These are phyloP conservation scores for Morone saxatilis DNA, from an alignment of 2,113 vertebrate genomes.

Conservation along the genomic window DNA sequence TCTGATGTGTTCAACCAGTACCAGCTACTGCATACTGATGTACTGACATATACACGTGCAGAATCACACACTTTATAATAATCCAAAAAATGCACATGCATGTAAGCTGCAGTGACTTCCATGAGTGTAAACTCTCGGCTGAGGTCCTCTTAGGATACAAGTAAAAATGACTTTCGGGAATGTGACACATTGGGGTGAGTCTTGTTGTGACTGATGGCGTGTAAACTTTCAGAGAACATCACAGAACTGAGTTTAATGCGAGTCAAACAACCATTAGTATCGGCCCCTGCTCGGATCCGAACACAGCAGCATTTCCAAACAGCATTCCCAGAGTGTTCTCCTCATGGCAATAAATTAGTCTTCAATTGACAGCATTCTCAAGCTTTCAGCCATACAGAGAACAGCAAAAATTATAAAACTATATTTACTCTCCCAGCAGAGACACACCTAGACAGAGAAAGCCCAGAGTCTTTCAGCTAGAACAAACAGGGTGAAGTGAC, in stretches of 20 bases:
- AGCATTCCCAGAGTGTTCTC: background rate
- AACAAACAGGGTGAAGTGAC: conserved; percentile 56
- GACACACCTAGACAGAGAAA: conserved; percentile 28
- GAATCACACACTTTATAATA: background rate
- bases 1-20: conserved; percentile 26
- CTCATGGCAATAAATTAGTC: conserved; percentile 24
- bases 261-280: conserved; percentile 50
- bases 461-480: conserved; percentile 18
- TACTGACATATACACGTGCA: background rate
- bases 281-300: conserved; percentile 19
- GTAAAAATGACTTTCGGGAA: conserved; percentile 36
- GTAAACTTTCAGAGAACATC: conserved; percentile 33
- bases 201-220: conserved; percentile 33
- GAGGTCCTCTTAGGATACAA: conserved; percentile 31
- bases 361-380: conserved; percentile 15
- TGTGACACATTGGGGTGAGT: conserved; percentile 34
- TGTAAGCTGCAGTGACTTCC: conserved; percentile 5
- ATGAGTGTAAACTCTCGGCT: background rate
- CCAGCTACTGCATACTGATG: conserved; percentile 29
- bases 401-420: background rate
- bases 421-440: conserved; percentile 31
- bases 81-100: background rate
- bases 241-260: conserved; percentile 32
- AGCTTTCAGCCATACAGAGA: conserved; percentile 16
- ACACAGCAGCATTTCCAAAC: conserved; percentile 40